Evolutionary conservation across 1,140 invertebrate species (phyloP).

Genomic region (Philaenus spumarius): DNA sequence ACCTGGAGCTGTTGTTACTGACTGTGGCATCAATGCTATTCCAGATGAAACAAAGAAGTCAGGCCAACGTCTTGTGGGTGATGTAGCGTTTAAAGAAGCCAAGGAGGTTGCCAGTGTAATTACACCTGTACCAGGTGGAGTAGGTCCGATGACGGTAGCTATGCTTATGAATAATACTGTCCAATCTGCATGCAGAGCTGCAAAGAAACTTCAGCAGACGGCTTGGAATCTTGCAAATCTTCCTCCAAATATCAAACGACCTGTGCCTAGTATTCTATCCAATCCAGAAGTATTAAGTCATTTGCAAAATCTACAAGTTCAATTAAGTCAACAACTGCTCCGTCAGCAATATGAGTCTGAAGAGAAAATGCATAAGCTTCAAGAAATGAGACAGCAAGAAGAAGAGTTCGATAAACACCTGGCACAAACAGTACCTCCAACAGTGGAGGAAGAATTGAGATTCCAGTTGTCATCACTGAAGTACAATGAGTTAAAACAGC

Average conservation of each 20-base stretch:
- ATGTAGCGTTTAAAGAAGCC: constrained; percentile 84
- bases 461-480: no score
- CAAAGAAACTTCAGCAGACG: no score
- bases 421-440: constrained; percentile 60
- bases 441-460: no score
- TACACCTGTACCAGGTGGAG: constrained; percentile 96
- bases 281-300: constrained; percentile 67
- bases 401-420: constrained; percentile 74
- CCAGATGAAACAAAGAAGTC: constrained; percentile 75
- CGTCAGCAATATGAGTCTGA: constrained; percentile 54
- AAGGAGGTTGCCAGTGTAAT: constrained; percentile 75
- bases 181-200: no score
- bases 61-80: constrained; percentile 86
- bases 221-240: no score
- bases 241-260: no score
- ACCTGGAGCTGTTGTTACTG: constrained; percentile 96
- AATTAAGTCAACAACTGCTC: constrained; percentile 38
- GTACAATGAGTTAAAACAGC: no score
- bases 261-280: constrained; percentile 55
- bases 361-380: constrained; percentile 59
- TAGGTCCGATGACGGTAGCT: constrained; percentile 97
- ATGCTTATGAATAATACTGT: constrained; percentile 97
- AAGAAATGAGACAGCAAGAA: constrained; percentile 66
- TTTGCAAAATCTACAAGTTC: constrained; percentile 56
- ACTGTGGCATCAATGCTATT: constrained; percentile 96